These are phyloP conservation scores for Alcis repandata DNA, from an alignment of 2,888 invertebrate species.

Conservation along the genomic window DNA sequence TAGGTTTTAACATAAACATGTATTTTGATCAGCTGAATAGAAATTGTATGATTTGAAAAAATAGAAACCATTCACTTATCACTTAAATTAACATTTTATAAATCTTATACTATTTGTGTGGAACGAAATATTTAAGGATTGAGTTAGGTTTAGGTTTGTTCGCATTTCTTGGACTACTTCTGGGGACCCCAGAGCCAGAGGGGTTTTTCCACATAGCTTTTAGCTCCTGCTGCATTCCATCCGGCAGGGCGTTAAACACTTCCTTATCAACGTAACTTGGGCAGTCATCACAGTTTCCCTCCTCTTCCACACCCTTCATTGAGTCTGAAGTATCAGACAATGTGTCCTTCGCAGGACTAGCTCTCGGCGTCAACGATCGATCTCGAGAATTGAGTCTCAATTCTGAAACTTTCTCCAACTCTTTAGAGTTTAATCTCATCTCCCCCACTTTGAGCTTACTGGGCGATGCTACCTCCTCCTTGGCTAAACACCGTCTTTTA, in stretches of 20 bases:
- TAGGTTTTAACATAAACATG: conserved; percentile 83
- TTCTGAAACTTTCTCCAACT: conserved; percentile 86
- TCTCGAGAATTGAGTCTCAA: conserved; percentile 79
- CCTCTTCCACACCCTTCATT: conserved; percentile 75
- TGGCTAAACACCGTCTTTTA: conserved; percentile 79
- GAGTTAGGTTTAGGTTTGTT: conserved; percentile 88
- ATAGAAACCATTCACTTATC: conserved; percentile 87
- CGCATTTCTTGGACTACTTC: conserved; percentile 78
- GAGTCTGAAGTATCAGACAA: conserved; percentile 75
- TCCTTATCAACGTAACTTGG: conserved; percentile 89
- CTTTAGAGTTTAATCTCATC: conserved; percentile 88
- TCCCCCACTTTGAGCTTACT: conserved; percentile 90
- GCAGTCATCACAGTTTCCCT: conserved; percentile 81
- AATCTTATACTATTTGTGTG: conserved; percentile 87
- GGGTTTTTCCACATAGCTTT: conserved; percentile 89
- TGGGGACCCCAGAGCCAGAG: conserved; percentile 72
- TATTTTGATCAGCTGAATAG: conserved; percentile 86
- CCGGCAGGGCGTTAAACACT: conserved; percentile 90
- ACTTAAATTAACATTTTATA: conserved; percentile 84
- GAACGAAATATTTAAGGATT: conserved; percentile 89
- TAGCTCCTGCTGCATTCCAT: conserved; percentile 91
- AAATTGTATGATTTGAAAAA: conserved; percentile 86
- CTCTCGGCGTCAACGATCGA: conserved; percentile 78
- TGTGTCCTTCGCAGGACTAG: conserved; percentile 80
- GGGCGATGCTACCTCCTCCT: conserved; percentile 88